Evolutionary conservation across 2,113 vertebrate genomes (phyloP).

Genomic region (Myotis lucifugus): DNA sequence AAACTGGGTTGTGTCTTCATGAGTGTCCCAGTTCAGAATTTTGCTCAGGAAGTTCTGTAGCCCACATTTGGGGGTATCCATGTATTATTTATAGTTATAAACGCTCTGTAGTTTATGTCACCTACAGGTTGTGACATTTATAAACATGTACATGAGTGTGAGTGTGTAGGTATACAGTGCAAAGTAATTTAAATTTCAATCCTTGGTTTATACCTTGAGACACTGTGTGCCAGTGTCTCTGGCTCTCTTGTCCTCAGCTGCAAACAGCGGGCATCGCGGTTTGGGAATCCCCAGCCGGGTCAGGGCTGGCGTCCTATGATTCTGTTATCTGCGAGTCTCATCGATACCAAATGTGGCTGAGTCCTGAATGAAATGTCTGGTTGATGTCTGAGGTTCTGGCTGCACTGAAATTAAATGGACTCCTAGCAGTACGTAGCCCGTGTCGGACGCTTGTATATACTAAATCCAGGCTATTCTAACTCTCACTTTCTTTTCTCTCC

Average conservation of each 20-base stretch:
- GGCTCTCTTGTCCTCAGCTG: not conserved
- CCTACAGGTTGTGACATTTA: not conserved
- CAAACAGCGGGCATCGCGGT: fast-evolving
- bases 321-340: not conserved
- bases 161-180: not conserved
- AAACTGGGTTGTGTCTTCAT: not conserved
- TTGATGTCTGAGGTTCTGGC: not conserved
- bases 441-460: not conserved
- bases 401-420: not conserved
- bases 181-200: not conserved
- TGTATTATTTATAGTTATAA: not conserved
- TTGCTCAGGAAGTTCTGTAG: not conserved
- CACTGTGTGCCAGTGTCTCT: not conserved
- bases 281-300: not conserved
- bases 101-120: not conserved
- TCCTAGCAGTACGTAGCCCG: not conserved
- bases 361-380: not conserved
- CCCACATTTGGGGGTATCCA: not conserved
- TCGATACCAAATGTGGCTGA: not conserved
- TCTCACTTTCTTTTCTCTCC: constrained; percentile 60
- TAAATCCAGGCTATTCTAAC: constrained; percentile 57
- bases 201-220: not conserved
- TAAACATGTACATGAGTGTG: not conserved
- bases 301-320: not conserved
- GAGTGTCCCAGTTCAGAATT: not conserved